Percentiles rank a stretch among this genome's conserved stretches.
phyloP scores from a whole-genome alignment of 2,113 vertebrate species.

The Pollachius pollachius region DNA sequence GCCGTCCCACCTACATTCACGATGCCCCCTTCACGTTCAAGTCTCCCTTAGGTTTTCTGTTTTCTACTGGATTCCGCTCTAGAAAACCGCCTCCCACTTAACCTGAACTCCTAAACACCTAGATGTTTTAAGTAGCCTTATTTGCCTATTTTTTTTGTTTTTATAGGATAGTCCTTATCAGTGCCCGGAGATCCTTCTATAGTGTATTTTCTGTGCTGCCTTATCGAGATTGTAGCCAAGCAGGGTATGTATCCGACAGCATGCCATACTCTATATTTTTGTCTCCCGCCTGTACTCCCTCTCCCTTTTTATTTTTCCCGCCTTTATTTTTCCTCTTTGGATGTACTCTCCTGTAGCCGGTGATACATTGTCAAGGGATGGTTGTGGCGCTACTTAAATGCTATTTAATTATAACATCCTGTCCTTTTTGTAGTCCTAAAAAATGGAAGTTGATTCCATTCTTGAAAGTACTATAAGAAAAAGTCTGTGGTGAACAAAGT shows the following conservation, averaged over 20 bases:
- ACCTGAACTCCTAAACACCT: constrained; percentile 51
- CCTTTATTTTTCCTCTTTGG: constrained; percentile 49
- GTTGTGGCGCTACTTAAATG: constrained; percentile 60
- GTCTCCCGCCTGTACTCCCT: constrained; percentile 49
- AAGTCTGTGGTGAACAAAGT: too few relatives aligned
- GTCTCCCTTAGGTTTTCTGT: constrained; percentile 32
- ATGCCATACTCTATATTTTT: constrained; percentile 60
- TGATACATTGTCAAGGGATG: constrained; percentile 37
- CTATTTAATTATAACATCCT: constrained; percentile 35
- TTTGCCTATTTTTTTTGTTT: constrained; percentile 78
- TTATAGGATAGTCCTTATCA: constrained; percentile 99
- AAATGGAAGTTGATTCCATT: too few relatives aligned
- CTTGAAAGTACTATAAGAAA: too few relatives aligned
- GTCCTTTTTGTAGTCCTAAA: constrained; percentile 1
- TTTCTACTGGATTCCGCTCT: constrained; percentile 37
- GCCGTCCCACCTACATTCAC: neutral
- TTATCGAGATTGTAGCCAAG: constrained; percentile 95
- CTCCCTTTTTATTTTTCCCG: constrained; percentile 22
- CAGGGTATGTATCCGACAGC: constrained; percentile 92
- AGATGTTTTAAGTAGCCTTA: constrained; percentile 72
- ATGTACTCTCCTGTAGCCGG: constrained; percentile 39
- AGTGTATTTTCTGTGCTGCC: constrained; percentile 99
- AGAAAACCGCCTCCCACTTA: constrained; percentile 49
- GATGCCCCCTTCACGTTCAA: constrained; percentile 23
- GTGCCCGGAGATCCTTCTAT: constrained; percentile 99